These are phyloP conservation scores for Drosophila equinoxialis DNA, from an alignment of 1,140 invertebrate species.

Conservation along the genomic window DNA sequence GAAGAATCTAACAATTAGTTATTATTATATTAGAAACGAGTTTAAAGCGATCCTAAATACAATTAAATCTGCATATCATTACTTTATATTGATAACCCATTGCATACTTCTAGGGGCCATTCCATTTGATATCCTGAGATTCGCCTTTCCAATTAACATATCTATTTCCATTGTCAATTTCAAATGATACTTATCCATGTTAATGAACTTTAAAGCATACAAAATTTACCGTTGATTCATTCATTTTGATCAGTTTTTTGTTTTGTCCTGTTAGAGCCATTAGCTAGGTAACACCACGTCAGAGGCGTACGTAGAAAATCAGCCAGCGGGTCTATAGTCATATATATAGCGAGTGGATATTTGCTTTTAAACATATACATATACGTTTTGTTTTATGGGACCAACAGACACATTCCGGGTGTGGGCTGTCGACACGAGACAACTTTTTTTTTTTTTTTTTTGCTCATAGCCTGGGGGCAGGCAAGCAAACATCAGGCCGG, in stretches of 20 bases:
- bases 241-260: neutral
- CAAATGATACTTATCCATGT: too few species aligned
- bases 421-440: conserved; percentile 32
- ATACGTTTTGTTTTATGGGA: neutral
- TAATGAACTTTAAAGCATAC: too few species aligned
- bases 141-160: too few species aligned
- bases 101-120: too few species aligned
- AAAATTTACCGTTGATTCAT: too few species aligned
- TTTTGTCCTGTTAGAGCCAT: neutral
- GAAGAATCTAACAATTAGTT: too few species aligned
- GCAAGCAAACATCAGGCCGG: conserved; percentile 9
- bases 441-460: conserved; percentile 6
- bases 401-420: neutral
- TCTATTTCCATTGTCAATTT: too few species aligned
- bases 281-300: neutral
- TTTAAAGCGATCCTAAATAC: too few species aligned
- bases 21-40: too few species aligned
- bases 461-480: neutral
- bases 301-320: neutral
- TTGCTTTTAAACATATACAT: neutral
- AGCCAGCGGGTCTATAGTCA: neutral
- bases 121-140: too few species aligned
- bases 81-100: too few species aligned
- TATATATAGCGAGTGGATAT: neutral
- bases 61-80: too few species aligned